phyloP scores from a whole-genome alignment of 2,113 vertebrate genomes.

The Columba janthina region DNA sequence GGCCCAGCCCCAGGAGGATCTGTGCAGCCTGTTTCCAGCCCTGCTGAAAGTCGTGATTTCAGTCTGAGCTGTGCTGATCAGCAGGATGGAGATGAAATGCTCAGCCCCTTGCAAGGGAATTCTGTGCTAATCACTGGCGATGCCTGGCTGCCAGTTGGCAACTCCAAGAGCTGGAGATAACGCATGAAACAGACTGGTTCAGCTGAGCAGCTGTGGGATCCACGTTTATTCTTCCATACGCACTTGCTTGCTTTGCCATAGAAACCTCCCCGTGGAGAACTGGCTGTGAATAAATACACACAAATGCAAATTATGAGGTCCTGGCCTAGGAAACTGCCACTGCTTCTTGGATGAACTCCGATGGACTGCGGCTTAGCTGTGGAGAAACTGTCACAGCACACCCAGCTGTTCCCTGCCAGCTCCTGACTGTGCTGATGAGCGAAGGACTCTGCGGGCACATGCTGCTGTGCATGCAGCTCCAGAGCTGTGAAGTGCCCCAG shows the following conservation, averaged over 20 bases:
- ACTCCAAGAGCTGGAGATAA: not conserved
- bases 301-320: not conserved
- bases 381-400: not conserved
- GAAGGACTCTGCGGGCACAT: not conserved
- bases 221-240: not conserved
- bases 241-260: not conserved
- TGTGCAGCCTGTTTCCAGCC: not conserved
- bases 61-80: not conserved
- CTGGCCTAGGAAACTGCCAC: not conserved
- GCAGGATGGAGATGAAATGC: not conserved
- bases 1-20: not conserved
- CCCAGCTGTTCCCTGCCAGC: not conserved
- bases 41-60: not conserved
- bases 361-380: not conserved
- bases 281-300: not conserved
- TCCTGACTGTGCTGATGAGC: not conserved
- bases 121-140: not conserved
- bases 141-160: not conserved
- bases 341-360: not conserved
- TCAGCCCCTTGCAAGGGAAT: not conserved
- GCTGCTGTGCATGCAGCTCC: not conserved
- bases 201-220: not conserved
- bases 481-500: not conserved
- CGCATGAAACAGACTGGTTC: not conserved
- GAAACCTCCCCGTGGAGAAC: not conserved